Percentiles rank a stretch among this genome's conserved stretches.
Evolutionary conservation across 2,113 vertebrate species (phyloP).

Genomic region (Ciconia stormi): DNA sequence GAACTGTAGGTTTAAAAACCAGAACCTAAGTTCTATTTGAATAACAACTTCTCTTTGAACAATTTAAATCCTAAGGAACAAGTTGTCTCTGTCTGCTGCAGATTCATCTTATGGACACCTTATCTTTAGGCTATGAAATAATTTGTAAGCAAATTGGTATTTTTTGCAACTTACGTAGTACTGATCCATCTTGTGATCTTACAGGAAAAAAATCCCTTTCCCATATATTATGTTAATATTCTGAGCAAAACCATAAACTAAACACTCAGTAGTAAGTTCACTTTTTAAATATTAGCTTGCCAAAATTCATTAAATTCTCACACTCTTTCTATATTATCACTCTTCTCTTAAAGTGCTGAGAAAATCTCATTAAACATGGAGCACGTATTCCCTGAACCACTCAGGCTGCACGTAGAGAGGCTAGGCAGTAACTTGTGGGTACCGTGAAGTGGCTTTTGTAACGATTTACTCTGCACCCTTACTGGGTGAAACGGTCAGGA

Average conservation of each 20-base stretch:
- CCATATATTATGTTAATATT: background rate
- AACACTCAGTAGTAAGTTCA: background rate
- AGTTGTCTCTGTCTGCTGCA: background rate
- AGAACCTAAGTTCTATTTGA: background rate
- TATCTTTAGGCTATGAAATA: background rate
- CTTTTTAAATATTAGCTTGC: background rate
- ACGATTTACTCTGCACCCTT: background rate
- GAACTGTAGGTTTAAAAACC: background rate
- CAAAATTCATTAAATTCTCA: background rate
- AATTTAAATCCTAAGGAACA: background rate
- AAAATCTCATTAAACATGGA: background rate
- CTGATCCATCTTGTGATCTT: background rate
- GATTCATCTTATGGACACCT: background rate
- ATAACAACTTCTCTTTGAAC: background rate
- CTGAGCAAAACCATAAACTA: background rate
- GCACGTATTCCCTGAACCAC: background rate
- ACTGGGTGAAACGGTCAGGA: background rate
- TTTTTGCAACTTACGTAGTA: background rate
- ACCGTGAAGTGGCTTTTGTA: accelerated
- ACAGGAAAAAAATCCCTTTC: background rate
- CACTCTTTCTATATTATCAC: background rate
- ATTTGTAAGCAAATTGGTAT: background rate
- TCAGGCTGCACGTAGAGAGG: background rate
- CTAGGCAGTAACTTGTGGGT: background rate
- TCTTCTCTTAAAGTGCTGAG: background rate